These are phyloP conservation scores for Branchinecta sandiegonensis DNA, from an alignment of 2,888 invertebrate genomes.

Conservation along the genomic window DNA sequence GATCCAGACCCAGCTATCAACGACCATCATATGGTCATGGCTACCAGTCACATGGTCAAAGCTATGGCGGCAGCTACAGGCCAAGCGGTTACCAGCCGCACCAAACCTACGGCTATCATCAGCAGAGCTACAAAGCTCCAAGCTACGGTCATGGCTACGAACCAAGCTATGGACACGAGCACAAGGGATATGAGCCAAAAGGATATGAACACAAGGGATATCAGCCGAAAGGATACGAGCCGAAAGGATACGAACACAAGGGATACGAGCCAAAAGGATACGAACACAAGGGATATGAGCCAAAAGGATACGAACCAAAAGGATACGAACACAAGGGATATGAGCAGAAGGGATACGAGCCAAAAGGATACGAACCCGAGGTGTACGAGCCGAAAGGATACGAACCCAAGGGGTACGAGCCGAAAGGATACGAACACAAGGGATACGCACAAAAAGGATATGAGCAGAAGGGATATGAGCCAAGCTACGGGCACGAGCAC, in stretches of 20 bases:
- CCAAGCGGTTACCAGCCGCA: neutral
- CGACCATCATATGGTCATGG: too few relatives aligned
- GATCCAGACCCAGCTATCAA: too few relatives aligned
- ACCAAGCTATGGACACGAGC: neutral
- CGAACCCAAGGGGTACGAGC: neutral
- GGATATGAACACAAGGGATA: neutral
- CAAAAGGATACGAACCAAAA: neutral
- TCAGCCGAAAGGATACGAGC: neutral
- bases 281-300: neutral
- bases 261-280: neutral
- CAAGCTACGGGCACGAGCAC: neutral
- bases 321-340: neutral
- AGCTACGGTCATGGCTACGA: neutral
- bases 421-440: neutral
- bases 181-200: neutral
- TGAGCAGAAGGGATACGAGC: neutral
- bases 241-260: neutral
- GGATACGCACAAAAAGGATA: constrained; percentile 1
- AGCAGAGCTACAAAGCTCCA: neutral
- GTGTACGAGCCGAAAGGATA: neutral
- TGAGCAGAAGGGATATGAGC: neutral
- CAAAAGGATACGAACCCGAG: neutral
- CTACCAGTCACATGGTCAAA: too few relatives aligned
- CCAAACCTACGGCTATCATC: neutral
- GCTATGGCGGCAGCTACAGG: neutral